Base-by-base conservation (phyloP, 2,797 vertebrate genomes). In the Pampus argenteus region DNA sequence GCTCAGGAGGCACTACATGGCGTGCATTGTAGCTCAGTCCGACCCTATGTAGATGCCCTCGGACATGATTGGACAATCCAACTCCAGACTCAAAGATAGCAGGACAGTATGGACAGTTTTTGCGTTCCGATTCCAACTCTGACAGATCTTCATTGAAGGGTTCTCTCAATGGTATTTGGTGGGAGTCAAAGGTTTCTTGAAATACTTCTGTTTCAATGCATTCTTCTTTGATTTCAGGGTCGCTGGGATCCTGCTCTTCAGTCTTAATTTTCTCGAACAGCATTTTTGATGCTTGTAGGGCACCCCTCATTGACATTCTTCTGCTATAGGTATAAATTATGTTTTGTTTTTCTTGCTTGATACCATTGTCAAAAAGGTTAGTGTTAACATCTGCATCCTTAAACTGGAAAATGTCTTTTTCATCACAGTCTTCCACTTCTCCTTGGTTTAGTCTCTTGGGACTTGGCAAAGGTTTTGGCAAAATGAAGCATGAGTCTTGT, bases 41-140 rank as follows among this genome's bases (percentile, higher is more conserved):
- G 49, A 96, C 97, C 92, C 98, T 95, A 86, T 99, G 96, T 88
- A 98, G 95, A 93, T 99, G 98, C 70, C 98, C 97, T 86, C 98
- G 94, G 62, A 99, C 95, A 40, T 99, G 98, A 93, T 99, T 99
- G 81, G 97, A 99, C 86, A 99, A 93, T 58, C 97, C 96, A 85
- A 99, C 97, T 83, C 97, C 98, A 4, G 98, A 98, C 92, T 98
- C 97, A 92, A 99, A 99, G 54, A 96, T 91, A 76, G 97, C 98
- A 56, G 98, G 96, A 90, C 98, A 98, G 80, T 99, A 99, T 0
- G 97, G 97, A 86, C 98, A 99, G 0, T 93, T 95, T 88, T 99
- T 98, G 56, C 92, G 94, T 63, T 97, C 96, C 8, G 94, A 90
- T 6, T 96, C 96, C 70, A 96, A 81, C 75, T 95, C 94, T 70